A percentile compares a stretch with the other conserved stretches of the same genome.
Conservation (phyloP, 2,113 vertebrate genomes). For the Tetrao urogallus region DNA sequence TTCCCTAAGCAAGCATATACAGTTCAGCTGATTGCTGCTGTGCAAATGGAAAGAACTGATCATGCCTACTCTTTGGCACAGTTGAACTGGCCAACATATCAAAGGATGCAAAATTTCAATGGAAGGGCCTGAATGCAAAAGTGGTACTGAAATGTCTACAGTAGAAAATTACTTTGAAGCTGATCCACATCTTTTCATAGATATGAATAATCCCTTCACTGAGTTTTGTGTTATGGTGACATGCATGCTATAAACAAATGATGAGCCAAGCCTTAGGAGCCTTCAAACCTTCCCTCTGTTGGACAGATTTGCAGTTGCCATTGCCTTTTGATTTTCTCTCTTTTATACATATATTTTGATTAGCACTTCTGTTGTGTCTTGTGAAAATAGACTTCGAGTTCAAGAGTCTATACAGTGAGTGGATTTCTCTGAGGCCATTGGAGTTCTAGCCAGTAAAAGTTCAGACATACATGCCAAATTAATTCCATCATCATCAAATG, state of each 20-base stretch:
- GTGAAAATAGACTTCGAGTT: background rate
- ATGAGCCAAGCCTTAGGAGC: background rate
- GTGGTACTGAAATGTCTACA: background rate
- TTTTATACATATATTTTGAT: background rate
- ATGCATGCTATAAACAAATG: background rate
- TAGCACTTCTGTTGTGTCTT: constrained; percentile 2
- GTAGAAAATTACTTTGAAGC: background rate
- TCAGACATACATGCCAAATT: constrained; percentile 13
- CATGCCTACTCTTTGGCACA: accelerated
- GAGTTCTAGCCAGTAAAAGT: constrained; percentile 13
- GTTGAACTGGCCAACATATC: background rate
- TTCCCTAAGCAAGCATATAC: background rate
- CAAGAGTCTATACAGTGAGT: background rate
- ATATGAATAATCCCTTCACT: background rate
- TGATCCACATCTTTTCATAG: background rate
- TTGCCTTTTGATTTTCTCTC: constrained; percentile 6
- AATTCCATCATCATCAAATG: constrained; percentile 60
- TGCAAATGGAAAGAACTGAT: background rate
- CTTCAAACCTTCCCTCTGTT: background rate
- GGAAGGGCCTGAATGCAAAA: background rate
- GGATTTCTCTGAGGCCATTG: constrained; percentile 35
- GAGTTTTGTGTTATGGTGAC: background rate
- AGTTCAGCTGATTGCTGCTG: accelerated
- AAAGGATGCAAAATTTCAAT: background rate
- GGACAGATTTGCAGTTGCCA: background rate